Base-by-base conservation (phyloP, 2,888 invertebrate species). In the Pandemis heparana region DNA sequence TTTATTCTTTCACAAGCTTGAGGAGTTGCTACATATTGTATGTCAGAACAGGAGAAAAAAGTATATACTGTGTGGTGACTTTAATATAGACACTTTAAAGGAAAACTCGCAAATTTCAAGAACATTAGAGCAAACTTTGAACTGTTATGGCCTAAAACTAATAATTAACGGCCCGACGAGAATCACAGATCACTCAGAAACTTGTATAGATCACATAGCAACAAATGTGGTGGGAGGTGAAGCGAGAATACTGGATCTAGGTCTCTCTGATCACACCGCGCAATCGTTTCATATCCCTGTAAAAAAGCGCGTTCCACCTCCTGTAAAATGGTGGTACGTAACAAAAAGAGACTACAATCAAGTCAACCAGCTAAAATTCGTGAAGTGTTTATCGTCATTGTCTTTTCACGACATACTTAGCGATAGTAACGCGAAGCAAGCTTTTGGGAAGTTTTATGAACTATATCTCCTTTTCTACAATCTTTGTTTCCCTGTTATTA, bases 401-500 rank as follows among this genome's bases (percentile, higher is more conserved):
- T 67, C 67, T 3, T 67, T 32, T 38, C 8, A 8, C 5, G 65
- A 56, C 56, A 56, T 67, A 9, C 18, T 23, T 18, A 32, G 60
- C 10, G 7, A 59, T 12, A 46, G 12, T 46, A 12, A 68, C 32
- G 16, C 46, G 1, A 46, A 43, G 5, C 5, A 39, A 23, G 39
- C 68, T 16, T 68, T 68, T 59, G 48, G 61, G 14, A 4, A 4
- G 1, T 69, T 69, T 46, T 48, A 69, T 39, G 69, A 69, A 16
- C 10, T 48, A 12, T 69, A 61, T 60, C 1, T 32, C 5, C 12
- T 69, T 7, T 69, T 61, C 38, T 69, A 69, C 38, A 61, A 69
- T 12, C 48, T 69, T 4, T 69, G 69, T 39, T 69, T 69, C 23
- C 69, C 69, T 48, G 9, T 56, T 10, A 14, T 48, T 14, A 69